phyloP scores from a whole-genome alignment of 2,888 invertebrate genomes.

The Prosopocoilus inquinatus region DNA sequence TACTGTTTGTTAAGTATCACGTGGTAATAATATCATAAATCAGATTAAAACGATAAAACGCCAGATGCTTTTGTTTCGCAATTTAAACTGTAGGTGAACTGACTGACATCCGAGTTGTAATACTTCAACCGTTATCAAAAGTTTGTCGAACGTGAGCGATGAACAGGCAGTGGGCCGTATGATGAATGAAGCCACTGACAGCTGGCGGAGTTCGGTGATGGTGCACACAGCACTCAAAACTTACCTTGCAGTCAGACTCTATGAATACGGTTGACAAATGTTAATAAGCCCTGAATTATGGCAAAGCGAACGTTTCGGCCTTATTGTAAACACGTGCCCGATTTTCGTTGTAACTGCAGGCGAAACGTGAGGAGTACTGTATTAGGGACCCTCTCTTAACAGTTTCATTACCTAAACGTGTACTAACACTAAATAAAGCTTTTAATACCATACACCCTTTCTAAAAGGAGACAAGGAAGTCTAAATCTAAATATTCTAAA shows the following conservation, averaged over 20 bases:
- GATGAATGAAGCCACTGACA: slow-evolving; percentile 43
- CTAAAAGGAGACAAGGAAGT: too few species aligned
- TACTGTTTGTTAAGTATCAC: neutral
- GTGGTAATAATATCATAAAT: neutral
- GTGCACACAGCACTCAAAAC: neutral
- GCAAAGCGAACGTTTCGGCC: neutral
- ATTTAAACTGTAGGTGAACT: slow-evolving; percentile 32
- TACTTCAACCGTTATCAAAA: slow-evolving; percentile 47
- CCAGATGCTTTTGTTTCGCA: neutral
- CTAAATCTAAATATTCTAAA: too few species aligned
- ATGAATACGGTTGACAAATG: neutral
- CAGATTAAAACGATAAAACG: too few species aligned
- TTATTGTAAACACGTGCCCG: neutral
- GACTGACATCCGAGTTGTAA: slow-evolving; percentile 43
- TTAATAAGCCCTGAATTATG: slow-evolving; percentile 1
- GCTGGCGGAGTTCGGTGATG: slow-evolving; percentile 23
- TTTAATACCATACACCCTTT: too few species aligned
- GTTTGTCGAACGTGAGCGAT: slow-evolving; percentile 45
- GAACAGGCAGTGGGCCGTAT: slow-evolving; percentile 28
- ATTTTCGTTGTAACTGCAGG: neutral
- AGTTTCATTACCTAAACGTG: too few species aligned
- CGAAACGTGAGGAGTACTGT: too few species aligned
- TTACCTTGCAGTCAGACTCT: too few species aligned
- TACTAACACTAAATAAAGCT: too few species aligned
- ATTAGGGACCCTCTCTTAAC: too few species aligned